These are phyloP conservation scores for Calcarius lapponicus DNA, from an alignment of 2,797 vertebrate species.

Conservation along the genomic window DNA sequence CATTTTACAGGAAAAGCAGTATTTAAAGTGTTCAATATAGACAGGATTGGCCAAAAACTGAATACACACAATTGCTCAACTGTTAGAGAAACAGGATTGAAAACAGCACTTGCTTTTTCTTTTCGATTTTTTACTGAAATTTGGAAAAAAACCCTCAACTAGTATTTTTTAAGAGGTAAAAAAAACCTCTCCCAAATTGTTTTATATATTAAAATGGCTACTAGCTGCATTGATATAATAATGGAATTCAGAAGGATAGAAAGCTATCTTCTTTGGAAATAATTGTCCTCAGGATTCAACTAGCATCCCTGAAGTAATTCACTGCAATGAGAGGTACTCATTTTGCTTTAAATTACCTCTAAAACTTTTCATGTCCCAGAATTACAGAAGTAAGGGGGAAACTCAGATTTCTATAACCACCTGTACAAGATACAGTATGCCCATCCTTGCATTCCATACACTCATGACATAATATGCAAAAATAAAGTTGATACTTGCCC, in stretches of 20 bases:
- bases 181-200: not conserved
- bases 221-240: not conserved
- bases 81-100: not conserved
- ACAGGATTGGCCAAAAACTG: not conserved
- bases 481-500: not conserved
- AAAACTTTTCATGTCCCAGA: not conserved
- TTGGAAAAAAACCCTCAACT: not conserved
- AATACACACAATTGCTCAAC: not conserved
- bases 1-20: constrained; percentile 42
- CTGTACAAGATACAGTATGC: not conserved
- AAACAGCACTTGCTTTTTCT: not conserved
- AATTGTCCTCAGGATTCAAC: not conserved
- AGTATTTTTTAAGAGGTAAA: not conserved
- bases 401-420: not conserved
- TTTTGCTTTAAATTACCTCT: not conserved
- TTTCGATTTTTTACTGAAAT: not conserved
- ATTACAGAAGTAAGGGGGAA: not conserved
- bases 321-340: not conserved
- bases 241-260: not conserved
- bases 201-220: not conserved
- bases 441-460: not conserved
- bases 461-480: not conserved
- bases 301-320: not conserved
- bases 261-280: not conserved
- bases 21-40: not conserved